Evolutionary conservation across 64 coral and sea anemone species (phyloP).

Genomic region (Orbicella faveolata): DNA sequence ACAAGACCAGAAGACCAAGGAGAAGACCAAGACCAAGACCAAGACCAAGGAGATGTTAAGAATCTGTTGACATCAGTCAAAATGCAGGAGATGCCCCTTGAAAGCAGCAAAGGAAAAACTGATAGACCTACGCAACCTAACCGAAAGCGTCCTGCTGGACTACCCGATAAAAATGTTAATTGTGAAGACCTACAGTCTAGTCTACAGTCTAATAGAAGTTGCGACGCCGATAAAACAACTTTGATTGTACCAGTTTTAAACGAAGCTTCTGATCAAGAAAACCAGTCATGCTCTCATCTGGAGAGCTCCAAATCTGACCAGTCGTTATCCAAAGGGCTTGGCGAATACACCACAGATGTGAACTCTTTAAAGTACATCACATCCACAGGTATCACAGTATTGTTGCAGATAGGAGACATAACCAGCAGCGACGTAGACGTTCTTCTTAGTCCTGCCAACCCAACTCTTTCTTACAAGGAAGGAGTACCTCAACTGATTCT

Average conservation of each 20-base stretch:
- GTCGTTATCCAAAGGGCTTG: not conserved
- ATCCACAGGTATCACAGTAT: not conserved
- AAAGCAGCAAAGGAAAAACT: not conserved
- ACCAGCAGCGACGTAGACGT: not conserved
- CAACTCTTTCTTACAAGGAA: not conserved
- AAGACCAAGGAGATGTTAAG: not conserved
- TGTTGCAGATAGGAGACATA: not conserved
- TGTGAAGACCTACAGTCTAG: not conserved
- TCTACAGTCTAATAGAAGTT: not conserved
- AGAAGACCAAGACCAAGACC: too few relatives aligned
- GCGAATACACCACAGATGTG: not conserved
- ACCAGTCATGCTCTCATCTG: too few relatives aligned
- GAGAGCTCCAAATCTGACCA: not conserved
- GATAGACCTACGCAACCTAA: not conserved
- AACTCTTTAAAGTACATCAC: not conserved
- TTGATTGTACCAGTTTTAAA: not conserved
- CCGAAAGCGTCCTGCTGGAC: not conserved
- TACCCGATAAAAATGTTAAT: not conserved
- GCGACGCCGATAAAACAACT: not conserved
- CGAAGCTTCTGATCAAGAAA: not conserved
- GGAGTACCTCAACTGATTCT: not conserved
- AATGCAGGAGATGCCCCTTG: not conserved
- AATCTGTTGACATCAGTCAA: not conserved
- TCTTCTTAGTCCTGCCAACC: not conserved
- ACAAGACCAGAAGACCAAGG: too few relatives aligned